phyloP scores from a whole-genome alignment of 2,797 vertebrate genomes.

The Manis javanica region DNA sequence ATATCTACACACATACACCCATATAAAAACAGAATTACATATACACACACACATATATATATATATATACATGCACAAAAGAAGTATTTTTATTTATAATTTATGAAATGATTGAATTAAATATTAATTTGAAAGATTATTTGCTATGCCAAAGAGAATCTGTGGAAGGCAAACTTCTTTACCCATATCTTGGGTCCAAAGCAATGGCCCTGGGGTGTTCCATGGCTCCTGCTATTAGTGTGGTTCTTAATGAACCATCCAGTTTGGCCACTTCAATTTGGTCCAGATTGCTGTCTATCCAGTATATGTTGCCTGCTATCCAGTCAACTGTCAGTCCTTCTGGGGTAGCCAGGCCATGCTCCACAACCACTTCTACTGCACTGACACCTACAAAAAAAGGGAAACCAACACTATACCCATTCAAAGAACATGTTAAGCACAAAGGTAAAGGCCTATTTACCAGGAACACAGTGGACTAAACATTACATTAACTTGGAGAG shows the following conservation, averaged over 20 bases:
- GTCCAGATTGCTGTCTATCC: constrained; percentile 99
- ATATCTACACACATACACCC: neutral
- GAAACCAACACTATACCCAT: fast-evolving
- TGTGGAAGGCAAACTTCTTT: constrained; percentile 67
- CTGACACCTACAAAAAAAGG: constrained; percentile 91
- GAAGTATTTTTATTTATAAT: neutral
- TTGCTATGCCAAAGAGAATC: neutral
- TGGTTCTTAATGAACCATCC: constrained; percentile 95
- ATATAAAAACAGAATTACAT: neutral
- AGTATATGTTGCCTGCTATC: constrained; percentile 98
- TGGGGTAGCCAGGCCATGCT: constrained; percentile 97
- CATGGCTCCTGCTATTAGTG: constrained; percentile 97
- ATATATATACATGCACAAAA: neutral
- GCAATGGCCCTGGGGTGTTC: constrained; percentile 98
- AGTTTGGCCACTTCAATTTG: constrained; percentile 98
- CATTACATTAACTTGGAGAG: neutral
- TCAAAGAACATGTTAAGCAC: neutral
- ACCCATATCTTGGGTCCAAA: constrained; percentile 97
- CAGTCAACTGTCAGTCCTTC: constrained; percentile 98
- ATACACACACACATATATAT: neutral
- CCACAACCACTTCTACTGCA: constrained; percentile 96
- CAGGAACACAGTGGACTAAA: neutral
- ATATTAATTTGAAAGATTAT: neutral
- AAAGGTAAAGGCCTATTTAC: neutral
- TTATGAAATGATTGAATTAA: neutral